Conservation (phyloP, 2,113 vertebrate species). For the Mungos mungo region DNA sequence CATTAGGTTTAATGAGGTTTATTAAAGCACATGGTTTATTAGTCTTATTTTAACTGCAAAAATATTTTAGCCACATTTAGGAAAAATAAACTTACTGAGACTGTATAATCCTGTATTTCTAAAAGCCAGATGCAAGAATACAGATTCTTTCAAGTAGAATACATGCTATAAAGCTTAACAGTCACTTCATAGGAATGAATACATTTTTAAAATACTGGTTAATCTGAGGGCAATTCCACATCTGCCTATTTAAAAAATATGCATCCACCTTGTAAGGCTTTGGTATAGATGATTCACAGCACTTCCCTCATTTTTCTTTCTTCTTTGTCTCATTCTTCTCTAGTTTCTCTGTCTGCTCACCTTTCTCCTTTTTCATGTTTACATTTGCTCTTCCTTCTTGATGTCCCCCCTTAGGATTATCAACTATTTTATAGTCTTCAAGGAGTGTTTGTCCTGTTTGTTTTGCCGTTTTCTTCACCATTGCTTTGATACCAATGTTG, state of each 20-base stretch:
- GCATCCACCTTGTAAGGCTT: conserved; percentile 76
- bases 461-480: conserved; percentile 95
- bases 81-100: conserved; percentile 63
- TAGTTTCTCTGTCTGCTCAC: conserved; percentile 68
- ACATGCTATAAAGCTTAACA: conserved; percentile 33
- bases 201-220: conserved; percentile 69
- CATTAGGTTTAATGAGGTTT: conserved; percentile 54
- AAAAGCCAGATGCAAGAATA: conserved; percentile 56
- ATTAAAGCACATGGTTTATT: conserved; percentile 12
- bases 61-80: conserved; percentile 61
- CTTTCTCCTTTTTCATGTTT: conserved; percentile 49
- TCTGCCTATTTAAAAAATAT: conserved; percentile 64
- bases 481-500: conserved; percentile 95
- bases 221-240: conserved; percentile 6
- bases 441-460: conserved; percentile 92
- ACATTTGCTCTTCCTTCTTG: conserved; percentile 57
- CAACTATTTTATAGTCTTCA: conserved; percentile 92
- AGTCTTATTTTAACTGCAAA: conserved; percentile 67
- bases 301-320: conserved; percentile 77
- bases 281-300: conserved; percentile 40
- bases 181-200: conserved; percentile 59
- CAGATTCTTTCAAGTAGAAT: conserved; percentile 49
- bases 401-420: conserved; percentile 72
- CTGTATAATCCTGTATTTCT: conserved; percentile 41
- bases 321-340: conserved; percentile 57